Base-by-base conservation (phyloP, 2,113 vertebrate genomes). In the Eclectus roratus region DNA sequence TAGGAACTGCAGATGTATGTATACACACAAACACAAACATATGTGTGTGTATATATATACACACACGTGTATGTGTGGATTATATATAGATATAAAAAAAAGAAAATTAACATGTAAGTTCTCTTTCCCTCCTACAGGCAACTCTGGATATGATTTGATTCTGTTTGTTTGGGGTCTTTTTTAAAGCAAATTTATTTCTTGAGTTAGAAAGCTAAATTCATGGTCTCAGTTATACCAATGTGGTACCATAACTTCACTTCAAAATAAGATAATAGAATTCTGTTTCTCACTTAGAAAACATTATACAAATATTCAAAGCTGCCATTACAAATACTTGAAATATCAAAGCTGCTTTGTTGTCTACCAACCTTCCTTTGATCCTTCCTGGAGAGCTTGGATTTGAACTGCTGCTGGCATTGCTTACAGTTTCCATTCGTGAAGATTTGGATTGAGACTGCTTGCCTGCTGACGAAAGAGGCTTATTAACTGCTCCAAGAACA, bases 401-500 rank as follows among this genome's bases (percentile, higher is more conserved):
- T 86, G 99, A 99, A 79, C 99, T 99, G 88, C 99, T 98, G 97
- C 99, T 99, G 46, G 99, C 99, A 88, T 99, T 99, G 98, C 99
- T 99, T 97, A 99, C 98, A 50, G 99, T 99, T 97, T 99, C 99
- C 99, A 99, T 99, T 72, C 99, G 98, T 80, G 99, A 99, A 41
- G 99, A 98, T 98, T 99, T 99, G 93, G 98, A 99, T 94, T 99
- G 99, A 87, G 99, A 98, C 85, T 98, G 99, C 93, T 99, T 99
- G 91, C 99, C 99, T 76, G 99, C 99, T 82, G 99, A 98, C 31
- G 99, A 98, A 96, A 99, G 98, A 13, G 99, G 99, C 97, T 99
- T 99, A 98, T 99, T 99, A 84, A 99, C 99, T 33, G 99, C 99
- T 41, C 99, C 99, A 88, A 99, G 98, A 91, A 99, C 99, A 91